Evolutionary conservation across 2,888 invertebrate species (phyloP).

Genomic region (Netelia fuscicornis): DNA sequence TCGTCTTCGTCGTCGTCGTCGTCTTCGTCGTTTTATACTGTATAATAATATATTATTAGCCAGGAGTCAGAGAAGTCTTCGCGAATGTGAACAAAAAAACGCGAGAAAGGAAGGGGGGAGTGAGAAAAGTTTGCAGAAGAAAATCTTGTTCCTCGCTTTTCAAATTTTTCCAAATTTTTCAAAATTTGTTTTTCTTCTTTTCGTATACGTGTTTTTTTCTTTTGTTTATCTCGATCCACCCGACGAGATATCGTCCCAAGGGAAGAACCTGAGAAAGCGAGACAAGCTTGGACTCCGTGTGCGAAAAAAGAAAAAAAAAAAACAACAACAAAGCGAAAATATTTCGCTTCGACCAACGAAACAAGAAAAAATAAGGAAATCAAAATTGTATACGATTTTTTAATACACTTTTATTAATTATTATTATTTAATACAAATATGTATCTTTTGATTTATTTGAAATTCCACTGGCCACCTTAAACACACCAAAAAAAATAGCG

Average conservation of each 20-base stretch:
- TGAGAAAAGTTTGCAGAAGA: neutral
- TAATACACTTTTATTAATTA: slow-evolving; percentile 81
- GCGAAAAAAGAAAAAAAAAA: slow-evolving; percentile 6
- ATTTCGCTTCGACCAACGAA: slow-evolving; percentile 25
- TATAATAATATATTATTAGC: slow-evolving; percentile 31
- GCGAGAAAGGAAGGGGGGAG: slow-evolving; percentile 2
- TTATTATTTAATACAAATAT: slow-evolving; percentile 80
- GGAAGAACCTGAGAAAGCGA: neutral
- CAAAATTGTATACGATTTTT: slow-evolving; percentile 84
- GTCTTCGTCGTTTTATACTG: slow-evolving; percentile 61
- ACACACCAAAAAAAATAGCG: neutral
- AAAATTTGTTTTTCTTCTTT: slow-evolving; percentile 25
- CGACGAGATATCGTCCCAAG: slow-evolving; percentile 29
- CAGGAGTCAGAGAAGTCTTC: slow-evolving; percentile 6
- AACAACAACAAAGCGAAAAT: neutral
- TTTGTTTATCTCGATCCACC: slow-evolving; percentile 23
- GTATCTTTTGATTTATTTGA: slow-evolving; percentile 68
- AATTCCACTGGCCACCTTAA: neutral
- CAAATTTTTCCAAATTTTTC: neutral
- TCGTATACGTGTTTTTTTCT: neutral
- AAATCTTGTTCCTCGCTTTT: neutral
- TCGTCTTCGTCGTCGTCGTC: slow-evolving; percentile 58
- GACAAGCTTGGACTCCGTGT: neutral
- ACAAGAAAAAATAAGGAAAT: slow-evolving; percentile 79
- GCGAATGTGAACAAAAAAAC: slow-evolving; percentile 21